Base-by-base conservation (phyloP, 2,113 vertebrate species). In the Heterotilapia buettikoferi region DNA sequence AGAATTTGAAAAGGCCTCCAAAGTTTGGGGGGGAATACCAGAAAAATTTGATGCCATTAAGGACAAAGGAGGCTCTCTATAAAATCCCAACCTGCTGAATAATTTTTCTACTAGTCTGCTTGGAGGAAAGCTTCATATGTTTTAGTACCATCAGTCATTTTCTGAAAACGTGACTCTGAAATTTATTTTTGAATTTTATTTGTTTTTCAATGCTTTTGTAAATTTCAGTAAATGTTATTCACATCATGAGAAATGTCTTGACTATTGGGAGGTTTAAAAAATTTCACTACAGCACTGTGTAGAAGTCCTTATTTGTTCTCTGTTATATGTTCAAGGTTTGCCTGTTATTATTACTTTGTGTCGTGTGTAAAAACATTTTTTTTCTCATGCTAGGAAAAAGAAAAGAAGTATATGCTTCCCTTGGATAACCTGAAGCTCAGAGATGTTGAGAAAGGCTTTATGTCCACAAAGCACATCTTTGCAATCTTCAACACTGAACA, bases 381-480 rank as follows among this genome's bases (percentile, higher is more conserved):
- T 82, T 29, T 82, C 50, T 84, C 47, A 52, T 71, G 7, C 5
- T 92, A 99, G 98, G 98, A 99, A 87, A 99, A 99, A 90, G 98
- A 99, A 92, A 99, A 99, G 97, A 99, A 99, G 52, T 99, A 99
- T 92, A 99, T 99, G 98, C 76, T 99, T 87, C 98, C 98, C 0
- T 50, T 99, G 94, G 98, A 99, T 80, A 99, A 99, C 61, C 92
- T 99, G 94, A 99, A 99, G 54, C 95, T 99, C 93, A 85, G 98
- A 84, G 98, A 99, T 0, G 96, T 99, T 85, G 98, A 99, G 95
- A 99, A 99, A 92, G 98, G 98, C 1, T 99, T 99, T 47, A 99
- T 99, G 98, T 99, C 98, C 82, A 98, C 94, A 81, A 99, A 99
- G 54, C 98, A 99, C 12, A 96, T 97, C 90, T 99, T 99, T 0